Evolutionary conservation across 2,113 vertebrate species (phyloP), one percentile per base, ranked within the genome.

Genomic region (Paradoxurus hermaphroditus): DNA sequence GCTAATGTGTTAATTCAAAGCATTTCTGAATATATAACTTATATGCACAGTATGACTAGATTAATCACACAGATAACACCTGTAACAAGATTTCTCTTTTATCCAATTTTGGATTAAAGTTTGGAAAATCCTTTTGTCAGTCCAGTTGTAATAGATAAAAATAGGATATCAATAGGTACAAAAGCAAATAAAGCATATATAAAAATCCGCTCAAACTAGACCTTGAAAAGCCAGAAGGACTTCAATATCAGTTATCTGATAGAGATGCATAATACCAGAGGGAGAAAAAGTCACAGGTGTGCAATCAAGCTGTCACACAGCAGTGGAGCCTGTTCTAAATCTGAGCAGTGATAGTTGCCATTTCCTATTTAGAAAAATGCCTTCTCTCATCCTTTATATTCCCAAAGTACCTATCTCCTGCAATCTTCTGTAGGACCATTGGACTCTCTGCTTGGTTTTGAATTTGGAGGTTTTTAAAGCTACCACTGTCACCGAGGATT

Each of bases 71-170:
- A 96, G 29, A 97, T 18, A 86, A 94, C 44, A 91, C 19, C 2
- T 92, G 25, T 92, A 97, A 85, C 53, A 91, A 86, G 39, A 94
- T 83, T 98, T 97, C 15, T 93, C 2, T 95, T 97, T 93, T 63
- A 79, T 77, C 29, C 96, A 81, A 88, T 49, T 23, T 85, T 97
- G 85, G 7, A 94, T 92, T 81, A 91, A n/a, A 93, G 21, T 31
- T 94, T 83, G 87, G 82, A 96, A 86, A 75, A 95, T 62, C 31
- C 44, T 95, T 90, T 97, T 41, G 1, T 91, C 51, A 63, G 78
- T 25, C 92, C 29, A 94, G n/a, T 95, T 91, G n/a, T 96, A 68
- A 86, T 41, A 23, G 49, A 78, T 63, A 87, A 94, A 87, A 62
- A 96, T 95, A 96, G 49, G 46, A 16, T 70, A 41, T 31, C 53